Base-by-base conservation (phyloP, 2,888 invertebrate genomes). In the Sclerodermus sp. region DNA sequence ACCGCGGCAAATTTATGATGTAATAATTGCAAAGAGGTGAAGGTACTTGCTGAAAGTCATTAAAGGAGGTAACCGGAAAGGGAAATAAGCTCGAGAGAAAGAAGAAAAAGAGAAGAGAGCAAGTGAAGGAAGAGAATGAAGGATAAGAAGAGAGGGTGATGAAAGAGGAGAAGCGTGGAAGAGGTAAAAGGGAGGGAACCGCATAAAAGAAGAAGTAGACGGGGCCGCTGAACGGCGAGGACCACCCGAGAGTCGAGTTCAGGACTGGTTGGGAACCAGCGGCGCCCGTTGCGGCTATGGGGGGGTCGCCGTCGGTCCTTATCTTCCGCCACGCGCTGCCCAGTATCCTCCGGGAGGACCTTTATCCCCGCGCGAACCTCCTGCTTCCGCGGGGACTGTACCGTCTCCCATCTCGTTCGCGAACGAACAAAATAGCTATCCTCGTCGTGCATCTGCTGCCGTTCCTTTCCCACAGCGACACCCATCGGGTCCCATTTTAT, bases 191-290 rank as follows among this genome's bases (percentile, higher is more conserved):
- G 44, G 32, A 37, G 46, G 3, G 34, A 3, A 34, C 12, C 13
- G 42, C 45, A 40, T 46, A 49, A 42, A 42, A 51, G 32, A 44
- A 32, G 34, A 45, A 43, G 34, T 29, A 42, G 15, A 18, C 39
- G 51, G 34, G 17, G n/a, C 30, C 54, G 53, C 58, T 63, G 68
- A 67, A 70, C 66, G 65, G 57, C 58, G 60, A 55, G 68, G 73
- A 74, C 76, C 73, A 76, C 74, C 76, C 74, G 73, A 74, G 76
- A 71, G 74, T 68, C 66, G 64, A 68, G 73, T 71, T 64, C 66
- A 66, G 68, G 68, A 69, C 64, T 70, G 70, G 74, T 74, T 71
- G 71, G 70, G 62, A 73, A 72, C 66, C 69, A 71, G 66, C 64
- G 75, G 74, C 74, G 76, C 76, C 71, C 70, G 65, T 57, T 69